Evolutionary conservation across 2,797 vertebrate species (phyloP), one percentile per base, ranked within the genome.

Genomic region (Thaleichthys pacificus): DNA sequence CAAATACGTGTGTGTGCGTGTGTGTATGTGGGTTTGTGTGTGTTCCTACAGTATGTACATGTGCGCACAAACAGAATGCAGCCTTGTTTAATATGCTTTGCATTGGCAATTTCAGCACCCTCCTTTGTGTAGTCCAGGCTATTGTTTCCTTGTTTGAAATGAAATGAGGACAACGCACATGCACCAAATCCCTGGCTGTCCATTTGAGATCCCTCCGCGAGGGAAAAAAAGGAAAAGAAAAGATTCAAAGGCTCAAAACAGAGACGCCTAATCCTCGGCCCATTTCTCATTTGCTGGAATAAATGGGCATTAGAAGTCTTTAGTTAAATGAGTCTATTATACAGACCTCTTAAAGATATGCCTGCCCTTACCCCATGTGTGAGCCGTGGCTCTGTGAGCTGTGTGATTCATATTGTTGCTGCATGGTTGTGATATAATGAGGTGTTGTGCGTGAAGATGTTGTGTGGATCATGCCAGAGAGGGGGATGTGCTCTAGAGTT

Each of bases 281-380:
- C 70, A 66, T 79, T 88, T 80, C 74, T 85, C 73, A 80, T 87
- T 87, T 82, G 80, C 64, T 35, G 17, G 73, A 73, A 84, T 91
- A 88, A 90, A 85, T 80, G 78, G 82, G 83, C 75, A 87, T 90
- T 90, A 87, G 87, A 81, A 87, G 77, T 74, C 80, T 86, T 88
- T 85, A 84, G 83, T 87, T 70, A 87, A 88, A 90, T 81, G 64
- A 85, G 71, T 77, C 68, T 72, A 81, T 90, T 88, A 85, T 87
- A 81, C 71, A 80, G 83, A 77, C 73, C 73, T 87, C 80, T 86
- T 81, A 81, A 75, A 73, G 42, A 69, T 75, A 82, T 80, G 60
- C 69, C 64, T 76, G 77, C 68, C 74, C 82, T 85, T 86, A 51
- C 78, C 84, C 69, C 71, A 71, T 64, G 49, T 65, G 69, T 80